Percentiles rank a stretch among this genome's conserved stretches.
Conservation (phyloP, 2,113 vertebrate genomes). For the Trochalopteron elliotii region DNA sequence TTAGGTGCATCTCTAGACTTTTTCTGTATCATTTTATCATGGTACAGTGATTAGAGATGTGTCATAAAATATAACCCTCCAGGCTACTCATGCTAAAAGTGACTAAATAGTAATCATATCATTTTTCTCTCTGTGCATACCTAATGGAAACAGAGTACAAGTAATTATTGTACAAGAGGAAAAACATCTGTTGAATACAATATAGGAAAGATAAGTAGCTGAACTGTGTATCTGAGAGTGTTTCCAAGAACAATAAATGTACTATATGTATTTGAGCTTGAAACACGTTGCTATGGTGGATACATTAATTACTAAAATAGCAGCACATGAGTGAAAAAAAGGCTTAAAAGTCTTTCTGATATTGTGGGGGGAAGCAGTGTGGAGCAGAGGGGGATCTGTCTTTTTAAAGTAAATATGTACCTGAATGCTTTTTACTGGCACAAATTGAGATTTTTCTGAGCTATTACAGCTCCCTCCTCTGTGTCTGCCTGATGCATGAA, state of each 20-base stretch:
- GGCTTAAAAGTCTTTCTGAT: background rate
- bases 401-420: background rate
- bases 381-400: accelerated
- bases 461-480: background rate
- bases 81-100: background rate
- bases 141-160: background rate
- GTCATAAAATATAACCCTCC: background rate
- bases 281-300: constrained; percentile 3
- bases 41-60: background rate
- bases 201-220: background rate
- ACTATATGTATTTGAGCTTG: background rate
- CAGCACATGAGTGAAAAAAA: background rate
- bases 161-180: background rate
- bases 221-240: background rate
- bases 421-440: background rate
- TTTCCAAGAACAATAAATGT: constrained; percentile 1
- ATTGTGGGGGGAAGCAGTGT: background rate
- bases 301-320: constrained; percentile 16
- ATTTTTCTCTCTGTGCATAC: background rate
- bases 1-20: background rate
- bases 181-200: background rate
- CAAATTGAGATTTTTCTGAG: background rate
- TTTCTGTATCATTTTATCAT: background rate
- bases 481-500: background rate
- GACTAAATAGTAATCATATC: background rate